Evolutionary conservation across 2,888 invertebrate species (phyloP).

Genomic region (Tribolium freemani): DNA sequence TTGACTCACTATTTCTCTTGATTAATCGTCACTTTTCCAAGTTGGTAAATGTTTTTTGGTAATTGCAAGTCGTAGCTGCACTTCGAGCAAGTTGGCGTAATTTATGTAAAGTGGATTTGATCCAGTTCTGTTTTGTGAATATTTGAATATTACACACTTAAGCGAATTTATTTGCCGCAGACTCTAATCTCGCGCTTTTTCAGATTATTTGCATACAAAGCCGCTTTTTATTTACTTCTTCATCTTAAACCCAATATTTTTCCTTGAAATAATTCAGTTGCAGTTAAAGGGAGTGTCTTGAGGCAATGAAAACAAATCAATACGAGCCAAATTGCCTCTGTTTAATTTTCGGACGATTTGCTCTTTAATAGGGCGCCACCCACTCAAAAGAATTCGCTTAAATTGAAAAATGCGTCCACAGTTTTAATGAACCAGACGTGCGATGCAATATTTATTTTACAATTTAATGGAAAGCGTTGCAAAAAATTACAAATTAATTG

Average conservation of each 20-base stretch:
- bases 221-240: no score
- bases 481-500: conserved; percentile 23
- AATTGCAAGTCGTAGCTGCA: background rate
- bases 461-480: background rate
- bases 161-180: background rate
- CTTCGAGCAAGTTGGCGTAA: background rate
- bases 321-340: no score
- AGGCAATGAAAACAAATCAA: no score
- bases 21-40: background rate
- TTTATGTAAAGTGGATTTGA: background rate
- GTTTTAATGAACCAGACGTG: background rate
- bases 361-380: no score
- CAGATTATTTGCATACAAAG: background rate
- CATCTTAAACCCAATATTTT: no score
- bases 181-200: background rate
- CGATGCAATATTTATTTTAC: conserved; percentile 13
- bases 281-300: no score
- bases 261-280: no score
- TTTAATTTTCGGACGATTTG: no score
- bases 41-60: background rate
- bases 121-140: background rate
- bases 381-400: no score
- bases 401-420: no score
- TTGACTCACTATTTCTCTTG: background rate
- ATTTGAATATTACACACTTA: background rate